Evolutionary conservation across 2,797 vertebrate genomes (phyloP).

Genomic region (Parauchenoglanis punctatus): DNA sequence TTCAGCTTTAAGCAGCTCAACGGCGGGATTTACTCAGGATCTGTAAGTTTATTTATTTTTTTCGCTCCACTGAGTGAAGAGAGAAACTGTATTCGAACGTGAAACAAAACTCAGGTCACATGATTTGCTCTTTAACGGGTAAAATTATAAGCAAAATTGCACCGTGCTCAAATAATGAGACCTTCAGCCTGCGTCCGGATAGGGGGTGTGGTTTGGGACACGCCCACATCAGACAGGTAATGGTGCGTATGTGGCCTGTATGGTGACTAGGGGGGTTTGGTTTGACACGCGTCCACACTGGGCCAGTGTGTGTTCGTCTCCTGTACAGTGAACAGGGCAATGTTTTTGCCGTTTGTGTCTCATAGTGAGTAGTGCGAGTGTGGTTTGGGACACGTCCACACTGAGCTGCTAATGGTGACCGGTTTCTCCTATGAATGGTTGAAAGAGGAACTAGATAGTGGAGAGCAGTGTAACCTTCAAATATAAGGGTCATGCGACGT

Average conservation of each 20-base stretch:
- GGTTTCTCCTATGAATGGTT: not conserved
- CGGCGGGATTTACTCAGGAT: not conserved
- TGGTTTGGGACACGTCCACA: not conserved
- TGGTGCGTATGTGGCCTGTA: too few relatives aligned
- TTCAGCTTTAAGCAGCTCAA: slow-evolving; percentile 6
- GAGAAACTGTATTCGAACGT: not conserved
- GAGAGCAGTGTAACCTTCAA: not conserved
- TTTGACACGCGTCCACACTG: too few relatives aligned
- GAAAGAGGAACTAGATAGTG: not conserved
- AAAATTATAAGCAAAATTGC: not conserved
- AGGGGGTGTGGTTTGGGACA: not conserved
- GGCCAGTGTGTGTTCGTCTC: too few relatives aligned
- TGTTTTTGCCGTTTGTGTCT: not conserved
- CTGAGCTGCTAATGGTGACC: not conserved
- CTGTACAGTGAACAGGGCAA: not conserved
- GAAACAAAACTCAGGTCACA: not conserved
- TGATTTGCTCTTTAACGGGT: not conserved
- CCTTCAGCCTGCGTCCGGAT: not conserved
- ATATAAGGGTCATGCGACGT: not conserved
- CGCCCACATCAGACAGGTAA: not conserved
- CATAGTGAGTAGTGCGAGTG: not conserved
- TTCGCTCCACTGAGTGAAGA: not conserved
- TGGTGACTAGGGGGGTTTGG: too few relatives aligned
- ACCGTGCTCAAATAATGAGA: not conserved
- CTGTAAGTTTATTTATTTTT: not conserved